Percentiles rank a stretch among this genome's conserved stretches.
These are phyloP conservation scores for Dermolepida albohirtum DNA, from an alignment of 2,888 invertebrate genomes.

Conservation along the genomic window DNA sequence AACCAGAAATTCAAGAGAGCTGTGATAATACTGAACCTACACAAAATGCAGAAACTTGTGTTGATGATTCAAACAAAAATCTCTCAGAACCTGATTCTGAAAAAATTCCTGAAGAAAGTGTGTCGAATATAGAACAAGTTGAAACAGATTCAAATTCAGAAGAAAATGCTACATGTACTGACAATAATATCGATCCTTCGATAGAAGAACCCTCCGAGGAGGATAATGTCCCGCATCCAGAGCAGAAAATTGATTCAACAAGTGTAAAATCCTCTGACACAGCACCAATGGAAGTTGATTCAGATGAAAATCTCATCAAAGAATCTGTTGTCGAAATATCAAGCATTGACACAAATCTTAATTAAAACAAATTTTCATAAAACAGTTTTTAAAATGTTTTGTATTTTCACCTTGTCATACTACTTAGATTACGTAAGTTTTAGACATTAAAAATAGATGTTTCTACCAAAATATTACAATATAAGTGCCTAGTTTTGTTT, in stretches of 20 bases:
- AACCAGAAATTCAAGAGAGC: slow-evolving; percentile 23
- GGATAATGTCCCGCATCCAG: slow-evolving; percentile 10
- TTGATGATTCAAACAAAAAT: slow-evolving; percentile 12
- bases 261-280: slow-evolving; percentile 15
- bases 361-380: slow-evolving; percentile 34
- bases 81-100: slow-evolving; percentile 22
- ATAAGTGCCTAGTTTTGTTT: slow-evolving; percentile 50
- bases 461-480: slow-evolving; percentile 45
- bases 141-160: slow-evolving; percentile 22
- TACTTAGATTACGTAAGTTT: slow-evolving; percentile 35
- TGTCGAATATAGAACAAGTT: neutral
- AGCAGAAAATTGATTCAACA: slow-evolving; percentile 4
- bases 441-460: slow-evolving; percentile 40
- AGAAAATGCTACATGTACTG: neutral
- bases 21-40: slow-evolving; percentile 29
- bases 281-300: slow-evolving; percentile 50
- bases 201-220: slow-evolving; percentile 30
- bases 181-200: neutral
- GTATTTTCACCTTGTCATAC: slow-evolving; percentile 41
- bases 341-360: slow-evolving; percentile 27
- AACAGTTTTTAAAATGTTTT: slow-evolving; percentile 35
- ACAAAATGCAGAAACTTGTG: slow-evolving; percentile 11
- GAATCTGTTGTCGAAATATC: slow-evolving; percentile 38
- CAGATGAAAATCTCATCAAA: slow-evolving; percentile 34
- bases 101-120: slow-evolving; percentile 20